phyloP scores from a whole-genome alignment of 1,140 invertebrate species.

The Magallana ariakensis region DNA sequence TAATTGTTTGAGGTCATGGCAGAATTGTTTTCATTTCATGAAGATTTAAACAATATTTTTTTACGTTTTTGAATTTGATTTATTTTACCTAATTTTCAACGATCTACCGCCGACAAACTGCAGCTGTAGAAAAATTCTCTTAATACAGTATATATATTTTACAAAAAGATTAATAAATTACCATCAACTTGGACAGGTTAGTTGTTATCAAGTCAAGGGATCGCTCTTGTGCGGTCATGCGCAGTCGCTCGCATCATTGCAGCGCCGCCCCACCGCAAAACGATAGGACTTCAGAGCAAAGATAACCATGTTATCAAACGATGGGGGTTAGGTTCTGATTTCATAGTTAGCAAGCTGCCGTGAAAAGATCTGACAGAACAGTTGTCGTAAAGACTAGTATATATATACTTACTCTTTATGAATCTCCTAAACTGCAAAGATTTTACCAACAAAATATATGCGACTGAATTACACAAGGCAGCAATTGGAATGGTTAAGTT shows the following conservation, averaged over 20 bases:
- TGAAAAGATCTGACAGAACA: conserved; percentile 14
- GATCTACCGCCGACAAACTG: not conserved
- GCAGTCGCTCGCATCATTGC: conserved; percentile 16
- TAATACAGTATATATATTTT: not conserved
- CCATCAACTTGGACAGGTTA: conserved; percentile 6
- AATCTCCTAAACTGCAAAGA: no score
- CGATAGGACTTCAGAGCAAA: conserved; percentile 19
- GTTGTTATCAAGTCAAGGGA: not conserved
- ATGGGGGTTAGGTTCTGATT: not conserved
- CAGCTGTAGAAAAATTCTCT: not conserved
- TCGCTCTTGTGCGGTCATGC: conserved; percentile 11
- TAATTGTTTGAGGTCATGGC: no score
- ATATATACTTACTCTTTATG: no score
- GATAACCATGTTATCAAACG: not conserved
- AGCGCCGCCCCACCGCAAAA: conserved; percentile 16
- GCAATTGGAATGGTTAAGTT: no score
- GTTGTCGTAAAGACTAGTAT: no score
- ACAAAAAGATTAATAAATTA: conserved; percentile 24
- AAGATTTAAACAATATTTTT: no score
- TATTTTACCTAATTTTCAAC: not conserved
- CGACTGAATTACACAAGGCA: no score
- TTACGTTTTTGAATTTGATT: not conserved
- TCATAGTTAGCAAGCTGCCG: conserved; percentile 14
- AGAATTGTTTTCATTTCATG: no score
- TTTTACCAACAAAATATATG: no score